Percentiles rank a stretch among this genome's conserved stretches.
Conservation (phyloP, 2,888 invertebrate genomes). For the Colletes collaris region DNA sequence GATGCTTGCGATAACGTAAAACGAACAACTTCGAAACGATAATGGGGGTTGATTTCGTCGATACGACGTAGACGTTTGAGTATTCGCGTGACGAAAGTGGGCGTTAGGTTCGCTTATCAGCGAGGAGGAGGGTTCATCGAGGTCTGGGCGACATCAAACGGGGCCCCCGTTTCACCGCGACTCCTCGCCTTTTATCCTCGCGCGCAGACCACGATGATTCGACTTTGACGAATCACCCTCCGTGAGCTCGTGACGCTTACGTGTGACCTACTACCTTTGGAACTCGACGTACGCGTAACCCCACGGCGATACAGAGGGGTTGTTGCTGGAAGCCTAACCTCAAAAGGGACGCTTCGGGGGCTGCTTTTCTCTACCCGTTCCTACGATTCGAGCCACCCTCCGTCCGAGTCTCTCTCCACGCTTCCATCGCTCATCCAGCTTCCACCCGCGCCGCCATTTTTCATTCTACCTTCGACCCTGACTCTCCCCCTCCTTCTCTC, state of each 20-base stretch:
- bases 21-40: too few species aligned
- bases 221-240: constrained; percentile 57
- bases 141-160: constrained; percentile 32
- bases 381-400: constrained; percentile 17
- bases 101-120: constrained; percentile 39
- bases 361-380: constrained; percentile 33
- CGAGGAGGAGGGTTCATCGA: background rate
- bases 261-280: constrained; percentile 29
- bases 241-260: constrained; percentile 26
- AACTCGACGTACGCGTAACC: constrained; percentile 25
- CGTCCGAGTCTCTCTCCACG: background rate
- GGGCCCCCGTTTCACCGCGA: background rate
- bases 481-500: background rate
- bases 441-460: background rate
- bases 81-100: too few species aligned
- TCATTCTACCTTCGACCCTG: background rate
- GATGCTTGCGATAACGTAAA: too few species aligned
- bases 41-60: too few species aligned
- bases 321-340: constrained; percentile 10
- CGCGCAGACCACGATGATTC: constrained; percentile 34
- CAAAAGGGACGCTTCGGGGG: constrained; percentile 40
- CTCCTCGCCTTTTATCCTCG: constrained; percentile 4
- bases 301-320: constrained; percentile 4
- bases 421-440: background rate
- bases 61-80: too few species aligned